Percentiles rank a stretch among this genome's conserved stretches.
phyloP scores from a whole-genome alignment of 2,113 vertebrate genomes.

The Colossoma macropomum region DNA sequence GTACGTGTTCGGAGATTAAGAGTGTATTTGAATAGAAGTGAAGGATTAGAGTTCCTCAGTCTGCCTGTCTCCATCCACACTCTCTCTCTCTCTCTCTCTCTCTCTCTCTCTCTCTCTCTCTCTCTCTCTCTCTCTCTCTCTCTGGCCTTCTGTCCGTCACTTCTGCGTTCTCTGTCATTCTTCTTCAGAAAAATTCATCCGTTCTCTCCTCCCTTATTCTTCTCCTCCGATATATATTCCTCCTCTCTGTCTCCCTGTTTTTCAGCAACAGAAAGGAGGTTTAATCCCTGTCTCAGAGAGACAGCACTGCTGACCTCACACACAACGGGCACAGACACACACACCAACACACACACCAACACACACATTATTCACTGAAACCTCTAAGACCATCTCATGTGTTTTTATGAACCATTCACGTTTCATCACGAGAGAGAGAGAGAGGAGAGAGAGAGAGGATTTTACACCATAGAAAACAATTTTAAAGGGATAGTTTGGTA shows the following conservation, averaged over 20 bases:
- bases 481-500: neutral
- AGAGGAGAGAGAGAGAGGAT: neutral
- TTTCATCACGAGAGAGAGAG: slow-evolving; percentile 25
- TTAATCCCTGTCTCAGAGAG: slow-evolving; percentile 59
- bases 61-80: slow-evolving; percentile 40
- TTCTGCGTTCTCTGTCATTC: slow-evolving; percentile 47
- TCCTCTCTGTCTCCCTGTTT: slow-evolving; percentile 48
- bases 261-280: slow-evolving; percentile 49
- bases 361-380: slow-evolving; percentile 42
- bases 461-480: neutral
- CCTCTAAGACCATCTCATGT: slow-evolving; percentile 36
- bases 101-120: slow-evolving; percentile 31
- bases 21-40: slow-evolving; percentile 75
- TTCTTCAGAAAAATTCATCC: slow-evolving; percentile 54
- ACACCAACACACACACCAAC: slow-evolving; percentile 23
- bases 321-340: slow-evolving; percentile 23
- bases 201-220: slow-evolving; percentile 48
- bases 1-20: slow-evolving; percentile 74
- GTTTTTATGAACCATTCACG: slow-evolving; percentile 51
- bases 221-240: slow-evolving; percentile 47
- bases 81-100: slow-evolving; percentile 24
- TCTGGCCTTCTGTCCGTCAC: slow-evolving; percentile 45
- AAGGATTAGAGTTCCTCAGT: slow-evolving; percentile 77
- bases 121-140: slow-evolving; percentile 34
- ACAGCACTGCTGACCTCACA: slow-evolving; percentile 50